Base-by-base conservation (phyloP, 1,140 invertebrate species). In the Periplaneta americana region DNA sequence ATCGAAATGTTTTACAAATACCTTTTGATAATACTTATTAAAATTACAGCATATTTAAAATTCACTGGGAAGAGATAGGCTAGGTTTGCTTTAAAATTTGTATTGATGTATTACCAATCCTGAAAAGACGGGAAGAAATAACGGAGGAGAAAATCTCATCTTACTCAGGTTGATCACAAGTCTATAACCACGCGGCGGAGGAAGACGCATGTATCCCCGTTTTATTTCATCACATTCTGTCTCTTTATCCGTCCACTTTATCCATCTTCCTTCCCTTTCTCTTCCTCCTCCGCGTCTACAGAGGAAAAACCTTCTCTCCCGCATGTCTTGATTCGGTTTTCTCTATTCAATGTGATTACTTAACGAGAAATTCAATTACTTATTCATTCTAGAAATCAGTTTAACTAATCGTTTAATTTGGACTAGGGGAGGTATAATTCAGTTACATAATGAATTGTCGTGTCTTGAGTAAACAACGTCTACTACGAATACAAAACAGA, bases 361-460 rank as follows among this genome's bases (percentile, higher is more conserved):
- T 88, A 88, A 88, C 87, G 87, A 88, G 87, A 87, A 88, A 88
- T 88, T 87, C 87, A 87, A 88, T 88, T 88, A 88, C 88, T 88
- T 88, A 88, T 88, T 88, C 88, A 88, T 88, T 88, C 88, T 88
- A 85, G 87, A 88, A 88, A 88, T 88, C 88, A 88, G 88, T 88
- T 88, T 88, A 88, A 88, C 88, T 88, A 88, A 88, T 88, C 88
- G 88, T 88, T 88, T 88, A 88, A 88, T 88, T 88, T 87, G 87
- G 86, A 81, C 76, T 84, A 85, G 83, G 57, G 82, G 80, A 80
- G 78, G 39, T 57, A 75, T 85, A 88, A 88, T 88, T 88, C 87
- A 88, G 88, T 88, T 88, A 88, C 87, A 87, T 88, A 88, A 88
- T 88, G 88, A 88, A 88, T 88, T 88, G 88, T 88, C 87, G 88